Conservation (phyloP, 1,140 invertebrate species). For the Drosophila baimaii region DNA sequence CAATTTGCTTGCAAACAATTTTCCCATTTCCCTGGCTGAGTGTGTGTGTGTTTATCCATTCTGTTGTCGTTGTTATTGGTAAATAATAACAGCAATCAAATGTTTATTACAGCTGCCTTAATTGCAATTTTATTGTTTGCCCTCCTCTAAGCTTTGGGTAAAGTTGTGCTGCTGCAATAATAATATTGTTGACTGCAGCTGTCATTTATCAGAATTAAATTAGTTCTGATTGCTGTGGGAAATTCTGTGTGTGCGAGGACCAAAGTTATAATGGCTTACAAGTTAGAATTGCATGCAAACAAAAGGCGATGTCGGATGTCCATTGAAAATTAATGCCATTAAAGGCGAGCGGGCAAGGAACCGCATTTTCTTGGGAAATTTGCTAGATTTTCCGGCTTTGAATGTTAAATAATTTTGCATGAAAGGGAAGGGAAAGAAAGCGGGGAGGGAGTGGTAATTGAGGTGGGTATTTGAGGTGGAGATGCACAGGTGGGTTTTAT, state of each 20-base stretch:
- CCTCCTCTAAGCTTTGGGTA: conserved; percentile 25
- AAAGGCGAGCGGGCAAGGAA: conserved; percentile 15
- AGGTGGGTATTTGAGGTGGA: not conserved
- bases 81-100: conserved; percentile 68
- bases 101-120: conserved; percentile 57
- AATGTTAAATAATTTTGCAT: conserved; percentile 23
- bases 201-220: conserved; percentile 60
- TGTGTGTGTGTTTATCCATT: conserved; percentile 9
- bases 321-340: conserved; percentile 50
- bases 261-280: conserved; percentile 11
- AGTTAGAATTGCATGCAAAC: conserved; percentile 33
- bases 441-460: too few species aligned
- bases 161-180: conserved; percentile 36
- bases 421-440: not conserved
- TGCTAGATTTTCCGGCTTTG: not conserved
- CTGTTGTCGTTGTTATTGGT: conserved; percentile 46
- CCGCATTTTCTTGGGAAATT: conserved; percentile 20
- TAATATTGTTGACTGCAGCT: conserved; percentile 56
- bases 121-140: conserved; percentile 69
- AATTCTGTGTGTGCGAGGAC: conserved; percentile 15
- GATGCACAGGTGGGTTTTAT: not conserved
- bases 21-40: conserved; percentile 14
- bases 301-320: conserved; percentile 11
- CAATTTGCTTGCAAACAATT: conserved; percentile 50
- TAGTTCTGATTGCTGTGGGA: conserved; percentile 56